phyloP scores from a whole-genome alignment of 2,888 invertebrate species.

The Odontothrips loti region DNA sequence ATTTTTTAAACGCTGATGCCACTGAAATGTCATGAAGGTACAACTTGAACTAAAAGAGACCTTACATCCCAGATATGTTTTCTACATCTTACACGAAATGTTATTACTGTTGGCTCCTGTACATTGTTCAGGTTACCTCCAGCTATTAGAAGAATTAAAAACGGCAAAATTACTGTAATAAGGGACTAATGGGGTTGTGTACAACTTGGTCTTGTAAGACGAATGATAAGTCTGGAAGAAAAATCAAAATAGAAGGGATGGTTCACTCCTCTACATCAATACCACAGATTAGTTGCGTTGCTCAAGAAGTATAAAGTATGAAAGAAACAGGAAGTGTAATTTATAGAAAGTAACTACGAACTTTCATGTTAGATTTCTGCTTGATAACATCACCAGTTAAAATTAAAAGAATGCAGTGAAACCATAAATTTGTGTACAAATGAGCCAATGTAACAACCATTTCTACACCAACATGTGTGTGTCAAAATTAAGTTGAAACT shows the following conservation, averaged over 20 bases:
- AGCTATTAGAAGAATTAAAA: background rate
- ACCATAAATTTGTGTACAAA: background rate
- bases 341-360: too few species aligned
- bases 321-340: too few species aligned
- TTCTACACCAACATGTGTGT: too few species aligned
- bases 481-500: too few species aligned
- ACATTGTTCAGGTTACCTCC: background rate
- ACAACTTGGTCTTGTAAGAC: background rate
- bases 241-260: background rate
- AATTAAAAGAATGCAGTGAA: background rate
- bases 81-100: background rate
- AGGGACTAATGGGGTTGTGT: background rate
- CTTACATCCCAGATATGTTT: background rate
- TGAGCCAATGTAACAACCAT: background rate
- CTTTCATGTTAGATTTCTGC: too few species aligned
- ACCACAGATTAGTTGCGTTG: too few species aligned
- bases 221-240: background rate
- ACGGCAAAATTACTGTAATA: background rate
- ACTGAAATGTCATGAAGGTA: conserved; percentile 18
- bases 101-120: background rate
- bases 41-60: background rate
- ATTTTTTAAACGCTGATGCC: background rate
- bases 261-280: background rate
- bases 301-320: too few species aligned
- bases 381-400: too few species aligned